These are phyloP conservation scores for Drosophila affinis DNA, from an alignment of 2,888 invertebrate species.

Conservation along the genomic window DNA sequence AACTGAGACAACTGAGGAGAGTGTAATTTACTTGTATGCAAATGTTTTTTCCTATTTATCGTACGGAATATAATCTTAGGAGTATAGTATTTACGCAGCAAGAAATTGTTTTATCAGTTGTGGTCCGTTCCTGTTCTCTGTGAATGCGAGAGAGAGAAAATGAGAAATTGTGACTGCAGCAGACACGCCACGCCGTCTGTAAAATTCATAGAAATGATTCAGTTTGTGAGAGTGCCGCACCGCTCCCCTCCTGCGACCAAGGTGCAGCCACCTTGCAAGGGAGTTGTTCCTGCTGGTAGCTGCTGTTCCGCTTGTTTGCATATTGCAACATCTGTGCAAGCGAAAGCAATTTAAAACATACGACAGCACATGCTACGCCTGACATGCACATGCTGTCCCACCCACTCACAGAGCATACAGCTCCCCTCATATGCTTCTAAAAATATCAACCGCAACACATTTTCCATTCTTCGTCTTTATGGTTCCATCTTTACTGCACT, in stretches of 20 bases:
- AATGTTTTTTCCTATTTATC: slow-evolving; percentile 12
- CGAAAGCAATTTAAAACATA: slow-evolving; percentile 72
- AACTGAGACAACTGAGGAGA: background rate
- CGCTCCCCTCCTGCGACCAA: slow-evolving; percentile 10
- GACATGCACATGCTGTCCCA: slow-evolving; percentile 19
- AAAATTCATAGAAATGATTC: slow-evolving; percentile 34
- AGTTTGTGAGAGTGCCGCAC: slow-evolving; percentile 8
- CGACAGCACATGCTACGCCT: slow-evolving; percentile 60
- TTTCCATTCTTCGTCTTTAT: too few species aligned
- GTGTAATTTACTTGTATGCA: background rate
- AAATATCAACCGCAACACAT: too few species aligned
- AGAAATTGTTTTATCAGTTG: slow-evolving; percentile 47
- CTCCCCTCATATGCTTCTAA: slow-evolving; percentile 10
- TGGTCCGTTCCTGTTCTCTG: slow-evolving; percentile 4
- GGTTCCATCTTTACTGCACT: too few species aligned
- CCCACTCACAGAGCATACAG: slow-evolving; percentile 21
- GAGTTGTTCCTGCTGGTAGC: slow-evolving; percentile 41
- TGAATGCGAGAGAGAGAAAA: background rate
- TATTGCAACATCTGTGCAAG: slow-evolving; percentile 77
- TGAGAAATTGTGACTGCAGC: background rate
- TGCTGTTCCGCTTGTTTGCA: slow-evolving; percentile 71
- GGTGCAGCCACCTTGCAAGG: slow-evolving; percentile 57
- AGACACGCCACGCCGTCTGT: background rate
- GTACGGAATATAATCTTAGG: too few species aligned
- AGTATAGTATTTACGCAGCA: slow-evolving; percentile 21